Base-by-base conservation (phyloP, 2,113 vertebrate genomes). In the Motacilla tschutschensis region DNA sequence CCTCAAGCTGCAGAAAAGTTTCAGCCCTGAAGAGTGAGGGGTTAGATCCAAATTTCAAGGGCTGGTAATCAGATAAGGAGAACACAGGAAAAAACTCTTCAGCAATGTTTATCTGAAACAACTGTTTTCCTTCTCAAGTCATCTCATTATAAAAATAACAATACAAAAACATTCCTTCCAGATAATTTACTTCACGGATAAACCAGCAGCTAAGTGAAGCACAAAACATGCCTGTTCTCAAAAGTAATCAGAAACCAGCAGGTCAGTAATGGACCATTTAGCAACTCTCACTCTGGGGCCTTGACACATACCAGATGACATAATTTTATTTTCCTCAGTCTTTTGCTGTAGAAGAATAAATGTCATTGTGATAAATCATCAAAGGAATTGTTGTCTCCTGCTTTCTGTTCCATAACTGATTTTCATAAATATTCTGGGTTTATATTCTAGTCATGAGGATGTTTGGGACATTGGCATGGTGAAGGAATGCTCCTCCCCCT, bases 161-260 rank as follows among this genome's bases (percentile, higher is more conserved):
- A 88, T 90, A 70, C 57, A 92, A 73, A 87, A 89, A 29, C 43
- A 67, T 83, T 85, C 66, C 91, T 91, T 88, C 71, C 86, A 88
- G 83, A 54, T 72, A 85, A 93, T 87, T 93, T 89, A 75, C 59
- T 87, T 83, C 47, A 81, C 28, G 62, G 53, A 43, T 75, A 85
- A 88, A 77, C 64, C 53, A 65, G 73, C 54, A 89, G 82, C n/a
- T 64, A 73, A 91, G 66, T 25, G 70, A 91, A 73, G 48, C 46
- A 91, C 21, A 38, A 71, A 88, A 87, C 46, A 58, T 28, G 75
- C 36, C 69, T 91, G 57, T 88, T 92, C 83, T 86, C 48, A 74
- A 75, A 94, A 91, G 75, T 69, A 94, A 90, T 90, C 92, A 94
- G 82, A 85, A 95, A 91, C 62, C 78, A 94, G 92, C 86, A 91